Evolutionary conservation across 1,140 invertebrate species (phyloP).

Genomic region (Rhyzopertha dominica): DNA sequence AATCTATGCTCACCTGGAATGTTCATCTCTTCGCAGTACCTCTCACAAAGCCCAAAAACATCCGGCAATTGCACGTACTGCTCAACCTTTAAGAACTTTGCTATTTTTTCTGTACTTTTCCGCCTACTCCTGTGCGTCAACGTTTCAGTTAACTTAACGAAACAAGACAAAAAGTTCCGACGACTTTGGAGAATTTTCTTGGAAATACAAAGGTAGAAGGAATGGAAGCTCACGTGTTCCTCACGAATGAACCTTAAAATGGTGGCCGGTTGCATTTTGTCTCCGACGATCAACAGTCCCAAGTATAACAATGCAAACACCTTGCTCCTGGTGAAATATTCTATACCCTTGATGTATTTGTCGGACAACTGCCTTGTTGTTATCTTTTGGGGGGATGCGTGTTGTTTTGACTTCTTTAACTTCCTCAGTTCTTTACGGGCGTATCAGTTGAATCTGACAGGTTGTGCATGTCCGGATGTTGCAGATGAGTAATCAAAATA

Average conservation of each 20-base stretch:
- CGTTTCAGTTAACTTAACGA: conserved; percentile 34
- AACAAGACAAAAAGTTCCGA: conserved; percentile 32
- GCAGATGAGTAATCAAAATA: no score
- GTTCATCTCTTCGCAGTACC: conserved; percentile 54
- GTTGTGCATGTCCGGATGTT: no score
- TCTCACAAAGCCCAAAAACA: conserved; percentile 45
- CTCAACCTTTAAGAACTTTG: conserved; percentile 44
- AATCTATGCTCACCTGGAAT: conserved; percentile 49
- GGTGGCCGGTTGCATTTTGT: conserved; percentile 55
- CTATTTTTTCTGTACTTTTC: conserved; percentile 36
- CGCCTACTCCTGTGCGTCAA: conserved; percentile 44
- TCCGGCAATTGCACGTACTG: conserved; percentile 47
- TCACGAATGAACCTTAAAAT: conserved; percentile 55
- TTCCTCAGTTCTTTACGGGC: conserved; percentile 37
- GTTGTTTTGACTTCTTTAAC: conserved; percentile 30
- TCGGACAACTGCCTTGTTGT: conserved; percentile 34
- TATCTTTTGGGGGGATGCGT: conserved; percentile 39
- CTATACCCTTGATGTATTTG: conserved; percentile 39
- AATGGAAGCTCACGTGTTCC: conserved; percentile 54
- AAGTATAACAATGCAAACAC: conserved; percentile 51
- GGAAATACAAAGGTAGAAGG: conserved; percentile 53
- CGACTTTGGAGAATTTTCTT: conserved; percentile 36
- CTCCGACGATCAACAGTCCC: conserved; percentile 52
- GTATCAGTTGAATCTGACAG: conserved; percentile 43
- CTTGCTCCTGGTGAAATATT: conserved; percentile 45